Conservation (phyloP, 2,113 vertebrate species). For the Hippoglossus stenolepis region DNA sequence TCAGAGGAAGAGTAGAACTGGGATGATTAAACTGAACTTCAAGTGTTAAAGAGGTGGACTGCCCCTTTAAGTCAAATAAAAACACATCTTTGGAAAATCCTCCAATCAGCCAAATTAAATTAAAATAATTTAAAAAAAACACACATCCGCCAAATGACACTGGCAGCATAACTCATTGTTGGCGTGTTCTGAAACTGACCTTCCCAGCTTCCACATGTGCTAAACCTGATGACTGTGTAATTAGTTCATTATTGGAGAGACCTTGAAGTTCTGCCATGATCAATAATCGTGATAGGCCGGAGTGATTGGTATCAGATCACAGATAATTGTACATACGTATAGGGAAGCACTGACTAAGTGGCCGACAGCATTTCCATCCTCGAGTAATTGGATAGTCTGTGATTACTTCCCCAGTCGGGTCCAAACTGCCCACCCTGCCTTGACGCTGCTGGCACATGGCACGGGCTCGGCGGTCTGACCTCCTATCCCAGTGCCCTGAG, state of each 20-base stretch:
- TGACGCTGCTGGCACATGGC: slow-evolving; percentile 55
- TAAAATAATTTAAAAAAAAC: neutral
- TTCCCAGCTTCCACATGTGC: slow-evolving; percentile 61
- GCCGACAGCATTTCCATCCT: slow-evolving; percentile 73
- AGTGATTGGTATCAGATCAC: slow-evolving; percentile 60
- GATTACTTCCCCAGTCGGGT: slow-evolving; percentile 74
- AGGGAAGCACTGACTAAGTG: slow-evolving; percentile 66
- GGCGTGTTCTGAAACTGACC: slow-evolving; percentile 21
- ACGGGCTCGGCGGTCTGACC: slow-evolving; percentile 64
- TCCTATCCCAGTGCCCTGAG: slow-evolving; percentile 53
- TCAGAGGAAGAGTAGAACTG: neutral
- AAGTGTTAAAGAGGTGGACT: neutral
- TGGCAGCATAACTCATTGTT: slow-evolving; percentile 47
- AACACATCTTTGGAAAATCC: neutral
- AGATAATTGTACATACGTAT: slow-evolving; percentile 62
- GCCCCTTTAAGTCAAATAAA: neutral
- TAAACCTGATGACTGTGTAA: slow-evolving; percentile 68
- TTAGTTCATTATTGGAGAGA: slow-evolving; percentile 39
- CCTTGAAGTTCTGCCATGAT: slow-evolving; percentile 69
- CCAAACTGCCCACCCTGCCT: slow-evolving; percentile 61
- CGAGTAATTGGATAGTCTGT: slow-evolving; percentile 73
- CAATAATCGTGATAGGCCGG: slow-evolving; percentile 56
- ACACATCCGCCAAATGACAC: neutral
- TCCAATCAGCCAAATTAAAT: too few species aligned
- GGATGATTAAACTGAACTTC: neutral